Conservation (phyloP, 2,888 invertebrate species). For the Neria commutata region DNA sequence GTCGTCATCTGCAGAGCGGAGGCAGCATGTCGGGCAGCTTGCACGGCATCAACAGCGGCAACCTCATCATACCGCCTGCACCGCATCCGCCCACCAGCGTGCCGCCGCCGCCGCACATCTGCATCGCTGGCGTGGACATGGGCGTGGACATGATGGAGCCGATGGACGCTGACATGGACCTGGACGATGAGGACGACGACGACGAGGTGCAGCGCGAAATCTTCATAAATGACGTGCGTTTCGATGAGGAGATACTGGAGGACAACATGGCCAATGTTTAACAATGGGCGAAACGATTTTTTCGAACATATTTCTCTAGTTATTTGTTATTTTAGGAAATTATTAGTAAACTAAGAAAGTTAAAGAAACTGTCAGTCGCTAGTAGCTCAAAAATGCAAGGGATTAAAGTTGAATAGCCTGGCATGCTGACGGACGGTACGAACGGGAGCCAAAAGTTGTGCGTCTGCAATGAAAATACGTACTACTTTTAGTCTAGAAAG, state of each 20-base stretch:
- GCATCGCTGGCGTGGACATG: constrained; percentile 57
- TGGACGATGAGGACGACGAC: constrained; percentile 54
- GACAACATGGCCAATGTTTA: constrained; percentile 60
- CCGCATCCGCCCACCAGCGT: constrained; percentile 62
- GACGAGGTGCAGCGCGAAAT: constrained; percentile 54
- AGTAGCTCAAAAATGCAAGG: too few species aligned
- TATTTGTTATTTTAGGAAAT: constrained; percentile 17
- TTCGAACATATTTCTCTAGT: constrained; percentile 16
- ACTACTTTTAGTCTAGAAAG: too few species aligned
- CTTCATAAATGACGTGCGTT: constrained; percentile 58
- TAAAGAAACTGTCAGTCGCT: too few species aligned
- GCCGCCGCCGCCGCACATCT: constrained; percentile 62
- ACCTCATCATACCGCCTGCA: constrained; percentile 60
- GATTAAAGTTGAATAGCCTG: too few species aligned
- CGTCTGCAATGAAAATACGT: too few species aligned
- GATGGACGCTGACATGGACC: constrained; percentile 36
- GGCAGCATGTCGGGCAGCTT: constrained; percentile 63
- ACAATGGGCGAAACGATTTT: constrained; percentile 48
- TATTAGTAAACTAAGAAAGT: constrained; percentile 21
- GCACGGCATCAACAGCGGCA: constrained; percentile 61
- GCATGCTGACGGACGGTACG: too few species aligned
- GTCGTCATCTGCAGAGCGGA: constrained; percentile 61
- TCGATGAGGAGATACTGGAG: constrained; percentile 50
- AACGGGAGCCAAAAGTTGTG: too few species aligned
- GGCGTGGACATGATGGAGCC: constrained; percentile 52